These are phyloP conservation scores for Rhabditoides inermis DNA, from an alignment of 2,888 invertebrate genomes.

Conservation along the genomic window DNA sequence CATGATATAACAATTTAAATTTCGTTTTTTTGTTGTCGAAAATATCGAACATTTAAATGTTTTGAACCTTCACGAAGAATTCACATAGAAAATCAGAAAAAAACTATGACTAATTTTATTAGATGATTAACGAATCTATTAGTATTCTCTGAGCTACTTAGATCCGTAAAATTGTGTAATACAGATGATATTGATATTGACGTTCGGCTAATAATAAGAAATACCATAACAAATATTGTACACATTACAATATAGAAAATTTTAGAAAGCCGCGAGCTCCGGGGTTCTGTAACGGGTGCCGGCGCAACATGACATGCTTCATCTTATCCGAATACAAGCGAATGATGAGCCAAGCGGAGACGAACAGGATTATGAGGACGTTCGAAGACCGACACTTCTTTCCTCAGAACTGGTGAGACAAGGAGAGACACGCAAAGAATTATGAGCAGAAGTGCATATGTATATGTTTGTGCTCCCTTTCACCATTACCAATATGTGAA, in stretches of 20 bases:
- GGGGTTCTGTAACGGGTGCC: constrained; percentile 42
- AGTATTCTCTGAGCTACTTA: too few species aligned
- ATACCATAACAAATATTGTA: too few species aligned
- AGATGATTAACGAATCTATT: too few species aligned
- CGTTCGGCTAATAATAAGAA: not conserved
- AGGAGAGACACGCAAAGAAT: not conserved
- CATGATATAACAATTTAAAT: not conserved
- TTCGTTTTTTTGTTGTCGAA: not conserved
- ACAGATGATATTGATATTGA: constrained; percentile 1
- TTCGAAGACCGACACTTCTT: constrained; percentile 46
- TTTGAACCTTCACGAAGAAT: too few species aligned
- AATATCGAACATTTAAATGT: not conserved
- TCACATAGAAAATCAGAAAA: too few species aligned
- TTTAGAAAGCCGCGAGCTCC: constrained; percentile 22
- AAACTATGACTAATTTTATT: too few species aligned
- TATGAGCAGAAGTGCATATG: not conserved
- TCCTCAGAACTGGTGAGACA: constrained; percentile 42
- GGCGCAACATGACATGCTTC: constrained; percentile 46
- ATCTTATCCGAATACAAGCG: constrained; percentile 36
- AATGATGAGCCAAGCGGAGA: constrained; percentile 24
- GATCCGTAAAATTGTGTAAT: too few species aligned
- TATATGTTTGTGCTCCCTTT: too few species aligned
- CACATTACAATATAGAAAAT: too few species aligned
- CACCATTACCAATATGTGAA: too few species aligned
- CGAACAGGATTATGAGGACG: constrained; percentile 16